Evolutionary conservation across 2,113 vertebrate species (phyloP).

Genomic region (Beaufortia kweichowensis): DNA sequence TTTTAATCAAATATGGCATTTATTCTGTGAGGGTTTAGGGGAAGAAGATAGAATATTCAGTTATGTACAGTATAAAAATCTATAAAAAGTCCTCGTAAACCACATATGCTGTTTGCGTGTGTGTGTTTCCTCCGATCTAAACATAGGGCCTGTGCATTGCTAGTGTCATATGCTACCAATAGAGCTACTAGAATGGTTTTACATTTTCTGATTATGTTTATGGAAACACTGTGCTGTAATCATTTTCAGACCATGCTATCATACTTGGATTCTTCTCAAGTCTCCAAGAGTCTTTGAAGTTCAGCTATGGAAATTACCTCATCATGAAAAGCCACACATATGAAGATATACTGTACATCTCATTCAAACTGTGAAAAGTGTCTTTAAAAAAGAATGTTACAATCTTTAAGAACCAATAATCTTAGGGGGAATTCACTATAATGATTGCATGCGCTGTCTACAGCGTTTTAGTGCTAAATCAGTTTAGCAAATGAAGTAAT

Average conservation of each 20-base stretch:
- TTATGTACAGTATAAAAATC: too few species aligned
- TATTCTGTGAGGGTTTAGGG: too few species aligned
- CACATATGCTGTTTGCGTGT: too few species aligned
- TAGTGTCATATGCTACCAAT: too few species aligned
- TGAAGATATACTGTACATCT: constrained; percentile 24
- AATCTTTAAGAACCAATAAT: constrained; percentile 3
- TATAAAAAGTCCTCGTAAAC: too few species aligned
- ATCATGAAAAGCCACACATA: neutral
- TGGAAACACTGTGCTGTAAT: neutral
- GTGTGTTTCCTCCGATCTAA: too few species aligned
- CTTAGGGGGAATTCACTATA: neutral
- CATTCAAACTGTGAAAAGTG: neutral
- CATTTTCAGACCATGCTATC: neutral
- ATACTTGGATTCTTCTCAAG: neutral
- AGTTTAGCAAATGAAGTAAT: too few species aligned
- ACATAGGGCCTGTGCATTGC: too few species aligned
- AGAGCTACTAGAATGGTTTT: neutral
- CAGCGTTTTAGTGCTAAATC: too few species aligned
- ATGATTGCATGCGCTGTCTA: too few species aligned
- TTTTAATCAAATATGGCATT: too few species aligned
- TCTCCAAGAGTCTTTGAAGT: neutral
- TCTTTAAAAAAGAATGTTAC: neutral
- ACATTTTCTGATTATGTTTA: constrained; percentile 10
- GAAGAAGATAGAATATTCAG: too few species aligned
- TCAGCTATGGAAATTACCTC: neutral